These are phyloP conservation scores for Cassiopea xamachana DNA, from an alignment of 30 jellyfish, hydroid and myxozoan species.

Conservation along the genomic window DNA sequence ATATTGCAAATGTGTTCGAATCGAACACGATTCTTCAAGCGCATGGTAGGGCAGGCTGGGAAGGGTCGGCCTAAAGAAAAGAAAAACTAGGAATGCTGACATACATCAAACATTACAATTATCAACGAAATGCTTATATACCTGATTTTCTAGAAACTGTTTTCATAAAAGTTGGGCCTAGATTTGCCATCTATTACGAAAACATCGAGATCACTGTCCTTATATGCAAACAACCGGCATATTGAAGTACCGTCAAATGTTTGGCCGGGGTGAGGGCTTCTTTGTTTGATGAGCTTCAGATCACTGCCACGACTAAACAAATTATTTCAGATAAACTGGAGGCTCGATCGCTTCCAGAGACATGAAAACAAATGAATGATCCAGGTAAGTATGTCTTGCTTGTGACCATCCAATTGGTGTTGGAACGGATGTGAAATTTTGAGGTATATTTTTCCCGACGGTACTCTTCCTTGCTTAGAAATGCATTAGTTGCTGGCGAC, in stretches of 20 bases:
- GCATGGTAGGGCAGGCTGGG: constrained; percentile 12
- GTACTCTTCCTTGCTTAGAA: constrained; percentile 23
- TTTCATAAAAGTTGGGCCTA: constrained; percentile 82
- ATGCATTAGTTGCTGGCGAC: constrained; percentile 21
- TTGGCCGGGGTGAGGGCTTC: constrained; percentile 10
- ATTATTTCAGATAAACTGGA: not conserved
- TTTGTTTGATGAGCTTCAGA: constrained; percentile 29
- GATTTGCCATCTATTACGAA: constrained; percentile 84
- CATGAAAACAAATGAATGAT: not conserved
- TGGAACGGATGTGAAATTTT: not conserved
- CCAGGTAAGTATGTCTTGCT: not conserved
- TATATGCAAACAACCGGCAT: constrained; percentile 6
- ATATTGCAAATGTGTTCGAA: not conserved
- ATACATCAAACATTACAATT: not conserved
- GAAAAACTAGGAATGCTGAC: not conserved
- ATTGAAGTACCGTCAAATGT: not conserved
- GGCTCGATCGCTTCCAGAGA: not conserved
- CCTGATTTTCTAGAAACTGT: constrained; percentile 66
- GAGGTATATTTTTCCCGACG: not conserved
- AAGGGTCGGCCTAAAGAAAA: constrained; percentile 15
- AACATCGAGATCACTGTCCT: not conserved
- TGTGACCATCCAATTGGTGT: not conserved
- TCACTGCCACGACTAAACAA: constrained; percentile 5
- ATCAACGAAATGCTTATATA: not conserved
- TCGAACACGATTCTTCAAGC: not conserved